phyloP scores from a whole-genome alignment of 2,113 vertebrate species.

The Aptenodytes forsteri region DNA sequence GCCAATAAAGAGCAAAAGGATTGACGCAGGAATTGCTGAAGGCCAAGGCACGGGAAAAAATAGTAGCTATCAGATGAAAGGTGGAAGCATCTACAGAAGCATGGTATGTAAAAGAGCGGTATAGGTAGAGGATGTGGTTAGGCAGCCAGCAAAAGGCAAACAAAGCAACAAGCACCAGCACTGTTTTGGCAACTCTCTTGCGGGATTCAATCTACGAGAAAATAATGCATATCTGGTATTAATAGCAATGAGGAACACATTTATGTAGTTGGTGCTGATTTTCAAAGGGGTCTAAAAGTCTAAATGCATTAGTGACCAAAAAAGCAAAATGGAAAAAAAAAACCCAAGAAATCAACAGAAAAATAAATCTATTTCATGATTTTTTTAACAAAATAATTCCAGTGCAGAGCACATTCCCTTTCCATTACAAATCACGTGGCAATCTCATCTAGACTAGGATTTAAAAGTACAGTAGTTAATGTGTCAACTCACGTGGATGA shows the following conservation, averaged over 20 bases:
- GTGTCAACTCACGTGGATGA: neutral
- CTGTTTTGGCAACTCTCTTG: slow-evolving; percentile 82
- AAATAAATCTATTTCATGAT: neutral
- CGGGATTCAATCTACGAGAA: slow-evolving; percentile 79
- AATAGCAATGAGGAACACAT: neutral
- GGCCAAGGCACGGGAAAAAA: slow-evolving; percentile 77
- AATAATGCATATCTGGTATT: neutral
- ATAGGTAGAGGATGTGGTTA: slow-evolving; percentile 81
- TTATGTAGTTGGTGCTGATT: neutral
- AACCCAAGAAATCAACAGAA: neutral
- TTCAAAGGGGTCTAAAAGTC: neutral
- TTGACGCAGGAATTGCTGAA: slow-evolving; percentile 84
- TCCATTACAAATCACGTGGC: neutral
- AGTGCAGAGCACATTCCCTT: neutral
- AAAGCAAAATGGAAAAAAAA: neutral
- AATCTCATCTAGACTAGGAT: neutral
- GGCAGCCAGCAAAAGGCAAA: slow-evolving; percentile 85
- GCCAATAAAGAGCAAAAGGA: slow-evolving; percentile 83
- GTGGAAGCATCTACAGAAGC: slow-evolving; percentile 67
- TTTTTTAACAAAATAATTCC: neutral
- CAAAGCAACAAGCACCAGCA: slow-evolving; percentile 79
- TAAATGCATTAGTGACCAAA: neutral
- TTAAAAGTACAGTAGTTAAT: neutral
- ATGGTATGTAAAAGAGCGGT: slow-evolving; percentile 78
- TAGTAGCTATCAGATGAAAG: slow-evolving; percentile 73